Conservation (phyloP, 1,140 invertebrate species). For the Oryzaephilus surinamensis region DNA sequence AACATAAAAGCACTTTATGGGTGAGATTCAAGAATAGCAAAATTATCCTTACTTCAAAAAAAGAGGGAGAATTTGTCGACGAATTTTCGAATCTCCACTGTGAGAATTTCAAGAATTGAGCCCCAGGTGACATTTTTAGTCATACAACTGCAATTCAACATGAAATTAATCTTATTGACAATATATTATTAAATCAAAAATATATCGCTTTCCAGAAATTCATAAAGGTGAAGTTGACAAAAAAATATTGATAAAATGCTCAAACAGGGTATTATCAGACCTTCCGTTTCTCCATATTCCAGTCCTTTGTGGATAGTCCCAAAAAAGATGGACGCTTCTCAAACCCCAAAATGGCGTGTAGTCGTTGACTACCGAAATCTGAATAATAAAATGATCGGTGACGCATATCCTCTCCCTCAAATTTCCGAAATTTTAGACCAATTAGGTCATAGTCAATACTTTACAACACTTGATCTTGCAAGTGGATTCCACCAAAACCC, state of each 20-base stretch:
- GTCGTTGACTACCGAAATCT: constrained; percentile 33
- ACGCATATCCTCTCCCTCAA: constrained; percentile 42
- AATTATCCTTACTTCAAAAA: no score
- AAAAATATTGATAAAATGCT: constrained; percentile 16
- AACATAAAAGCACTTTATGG: no score
- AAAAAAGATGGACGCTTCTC: constrained; percentile 21
- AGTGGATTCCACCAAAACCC: constrained; percentile 43
- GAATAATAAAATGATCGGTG: constrained; percentile 28
- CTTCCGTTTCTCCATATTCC: constrained; percentile 10
- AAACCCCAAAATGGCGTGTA: constrained; percentile 25
- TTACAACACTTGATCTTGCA: constrained; percentile 38
- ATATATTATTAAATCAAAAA: constrained; percentile 20
- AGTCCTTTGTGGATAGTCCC: constrained; percentile 16
- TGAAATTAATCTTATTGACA: constrained; percentile 15
- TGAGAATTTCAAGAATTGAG: no score
- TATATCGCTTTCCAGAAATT: constrained; percentile 20
- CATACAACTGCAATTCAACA: constrained; percentile 8
- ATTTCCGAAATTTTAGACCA: constrained; percentile 37
- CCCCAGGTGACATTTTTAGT: background rate
- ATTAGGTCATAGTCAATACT: constrained; percentile 35
- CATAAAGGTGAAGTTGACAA: constrained; percentile 19
- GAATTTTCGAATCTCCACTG: no score
- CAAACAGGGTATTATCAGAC: constrained; percentile 12
- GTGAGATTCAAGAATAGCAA: no score
- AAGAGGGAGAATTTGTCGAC: no score